Base-by-base conservation (phyloP, 2,113 vertebrate genomes). In the Platichthys flesus region DNA sequence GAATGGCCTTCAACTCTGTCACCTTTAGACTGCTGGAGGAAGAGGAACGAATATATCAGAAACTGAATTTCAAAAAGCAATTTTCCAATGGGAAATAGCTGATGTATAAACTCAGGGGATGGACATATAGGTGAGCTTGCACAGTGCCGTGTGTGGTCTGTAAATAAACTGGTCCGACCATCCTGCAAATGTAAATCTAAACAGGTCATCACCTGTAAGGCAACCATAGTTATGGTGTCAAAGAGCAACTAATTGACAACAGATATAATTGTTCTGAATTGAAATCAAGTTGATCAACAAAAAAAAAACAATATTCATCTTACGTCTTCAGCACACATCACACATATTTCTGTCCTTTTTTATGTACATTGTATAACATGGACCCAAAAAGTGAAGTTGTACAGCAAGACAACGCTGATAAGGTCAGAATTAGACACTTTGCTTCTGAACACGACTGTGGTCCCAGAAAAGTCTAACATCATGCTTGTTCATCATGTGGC, bases 1-100 rank as follows among this genome's bases (percentile, higher is more conserved):
- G 85, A 54, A 14, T 81, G 66, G 45, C 71, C 49, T 9, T 92
- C 90, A 24, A 65, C 63, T 68, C 64, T 74, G 8, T 91, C 88
- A 21, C 80, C 89, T 86, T 87, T 89, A 24, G 35, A 45, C 76
- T 90, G 85, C 49, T 63, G 35, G 10, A 55, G n/a, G 20, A 45
- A 54, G 60, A 76, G 9, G 9, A 69, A 2, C 15, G 16, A 51
- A 35, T 18, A n/a, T n/a, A 40, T 63, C 21, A 79, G 21, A 52
- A 23, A 72, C 1, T 2, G 10, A 62, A 56, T 12, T 1, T 23
- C n/a, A 56, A 56, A 7, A 56, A 23, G 13, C 51, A 8, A 21
- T 8, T 8, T 54, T 51, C 49, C 49, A 51, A 16, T 20, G 49
- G 18, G 5, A 20, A 8, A 51, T 51, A 4, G 49, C 45, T 31